Evolutionary conservation across 2,888 invertebrate species (phyloP).

Genomic region (Brachyptera putata): DNA sequence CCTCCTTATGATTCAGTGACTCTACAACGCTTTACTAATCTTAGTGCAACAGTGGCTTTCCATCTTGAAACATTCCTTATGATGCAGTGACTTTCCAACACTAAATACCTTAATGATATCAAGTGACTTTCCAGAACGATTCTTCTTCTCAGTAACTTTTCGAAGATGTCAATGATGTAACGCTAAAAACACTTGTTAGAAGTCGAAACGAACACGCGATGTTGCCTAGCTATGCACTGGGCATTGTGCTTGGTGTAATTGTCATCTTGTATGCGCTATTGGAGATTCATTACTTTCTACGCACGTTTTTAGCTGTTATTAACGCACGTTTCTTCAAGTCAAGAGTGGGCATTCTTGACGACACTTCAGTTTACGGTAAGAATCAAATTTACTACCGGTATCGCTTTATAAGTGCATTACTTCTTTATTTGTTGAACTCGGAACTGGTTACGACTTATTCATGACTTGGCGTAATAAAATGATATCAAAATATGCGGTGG

Average conservation of each 20-base stretch:
- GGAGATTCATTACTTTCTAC: slow-evolving; percentile 70
- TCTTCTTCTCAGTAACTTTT: too few relatives aligned
- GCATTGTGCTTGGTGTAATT: slow-evolving; percentile 43
- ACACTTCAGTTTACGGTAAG: slow-evolving; percentile 65
- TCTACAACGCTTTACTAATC: too few relatives aligned
- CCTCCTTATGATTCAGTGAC: too few relatives aligned
- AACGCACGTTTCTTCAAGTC: slow-evolving; percentile 61
- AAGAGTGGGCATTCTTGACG: slow-evolving; percentile 60
- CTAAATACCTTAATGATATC: background rate
- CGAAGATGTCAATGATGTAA: too few relatives aligned
- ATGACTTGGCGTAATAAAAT: too few relatives aligned
- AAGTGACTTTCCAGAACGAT: too few relatives aligned
- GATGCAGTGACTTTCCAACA: background rate
- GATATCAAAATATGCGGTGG: too few relatives aligned
- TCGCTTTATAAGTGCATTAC: too few relatives aligned
- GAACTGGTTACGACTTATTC: too few relatives aligned
- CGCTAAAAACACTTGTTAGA: background rate
- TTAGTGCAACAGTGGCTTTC: too few relatives aligned
- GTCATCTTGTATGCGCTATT: slow-evolving; percentile 57
- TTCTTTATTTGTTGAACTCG: too few relatives aligned
- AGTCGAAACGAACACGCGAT: slow-evolving; percentile 31
- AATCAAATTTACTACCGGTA: slow-evolving; percentile 28
- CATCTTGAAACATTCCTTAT: background rate
- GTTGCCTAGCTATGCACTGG: slow-evolving; percentile 44
- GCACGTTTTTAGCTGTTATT: slow-evolving; percentile 63